Conservation (phyloP, 2,888 invertebrate species). For the Brenthis hecate region DNA sequence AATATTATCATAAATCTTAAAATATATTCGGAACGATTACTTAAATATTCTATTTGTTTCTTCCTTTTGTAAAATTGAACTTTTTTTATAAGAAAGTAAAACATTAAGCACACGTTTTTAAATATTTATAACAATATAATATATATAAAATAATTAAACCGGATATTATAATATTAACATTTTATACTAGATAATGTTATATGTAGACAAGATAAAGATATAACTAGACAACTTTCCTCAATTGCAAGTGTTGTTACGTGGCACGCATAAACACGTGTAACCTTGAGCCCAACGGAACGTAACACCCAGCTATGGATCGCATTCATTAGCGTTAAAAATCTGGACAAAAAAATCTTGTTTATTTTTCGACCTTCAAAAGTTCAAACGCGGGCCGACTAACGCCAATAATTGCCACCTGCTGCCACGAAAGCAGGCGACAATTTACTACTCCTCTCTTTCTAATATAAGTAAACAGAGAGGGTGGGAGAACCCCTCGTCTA, state of each 20-base stretch:
- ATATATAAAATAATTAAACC: too few species aligned
- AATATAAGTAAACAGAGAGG: conserved; percentile 42
- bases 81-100: too few species aligned
- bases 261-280: conserved; percentile 24
- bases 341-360: conserved; percentile 33
- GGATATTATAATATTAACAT: too few species aligned
- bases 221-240: background rate
- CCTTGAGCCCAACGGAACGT: conserved; percentile 37
- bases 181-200: too few species aligned
- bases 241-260: conserved; percentile 5
- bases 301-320: conserved; percentile 26
- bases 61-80: too few species aligned
- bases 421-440: conserved; percentile 63
- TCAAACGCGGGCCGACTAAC: conserved; percentile 64
- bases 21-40: too few species aligned
- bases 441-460: conserved; percentile 59
- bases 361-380: conserved; percentile 78
- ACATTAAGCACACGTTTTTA: too few species aligned
- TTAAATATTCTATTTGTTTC: too few species aligned
- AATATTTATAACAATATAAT: too few species aligned
- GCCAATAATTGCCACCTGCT: conserved; percentile 75
- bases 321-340: conserved; percentile 30
- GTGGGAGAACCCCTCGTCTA: conserved; percentile 58
- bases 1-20: too few species aligned
- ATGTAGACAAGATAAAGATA: too few species aligned